A percentile compares a stretch with the other conserved stretches of the same genome.
Conservation (phyloP, 2,113 vertebrate genomes). For the Amblyopsis rosae region DNA sequence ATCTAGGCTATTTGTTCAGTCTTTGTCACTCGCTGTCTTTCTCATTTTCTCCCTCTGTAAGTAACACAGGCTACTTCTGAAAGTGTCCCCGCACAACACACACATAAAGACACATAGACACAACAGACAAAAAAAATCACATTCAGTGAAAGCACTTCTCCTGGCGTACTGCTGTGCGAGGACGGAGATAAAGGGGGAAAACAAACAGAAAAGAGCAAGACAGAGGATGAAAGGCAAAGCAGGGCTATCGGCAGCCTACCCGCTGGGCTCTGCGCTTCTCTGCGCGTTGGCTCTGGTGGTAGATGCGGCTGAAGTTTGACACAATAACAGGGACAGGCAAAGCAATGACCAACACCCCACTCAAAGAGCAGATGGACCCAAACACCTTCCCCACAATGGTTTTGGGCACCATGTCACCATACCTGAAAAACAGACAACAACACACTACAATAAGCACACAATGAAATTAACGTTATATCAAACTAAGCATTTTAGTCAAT, state of each 20-base stretch:
- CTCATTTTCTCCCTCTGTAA: slow-evolving; percentile 46
- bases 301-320: slow-evolving; percentile 99
- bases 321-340: slow-evolving; percentile 98
- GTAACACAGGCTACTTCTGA: slow-evolving; percentile 50
- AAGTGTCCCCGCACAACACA: slow-evolving; percentile 47
- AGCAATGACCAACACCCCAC: slow-evolving; percentile 97
- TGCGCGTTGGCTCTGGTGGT: slow-evolving; percentile 97
- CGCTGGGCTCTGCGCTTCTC: slow-evolving; percentile 97
- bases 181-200: slow-evolving; percentile 49
- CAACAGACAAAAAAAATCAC: background rate
- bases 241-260: slow-evolving; percentile 70
- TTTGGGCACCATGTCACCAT: slow-evolving; percentile 99
- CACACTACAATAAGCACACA: background rate
- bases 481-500: background rate
- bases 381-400: slow-evolving; percentile 99
- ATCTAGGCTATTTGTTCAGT: slow-evolving; percentile 62
- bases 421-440: slow-evolving; percentile 76
- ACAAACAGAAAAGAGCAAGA: background rate
- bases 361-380: slow-evolving; percentile 97
- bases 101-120: slow-evolving; percentile 30
- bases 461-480: background rate
- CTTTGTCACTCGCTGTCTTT: slow-evolving; percentile 45
- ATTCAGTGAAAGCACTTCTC: background rate
- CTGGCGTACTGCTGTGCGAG: slow-evolving; percentile 25
- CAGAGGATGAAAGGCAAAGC: background rate